Conservation (phyloP, 2,113 vertebrate genomes). For the Orthonyx spaldingii region DNA sequence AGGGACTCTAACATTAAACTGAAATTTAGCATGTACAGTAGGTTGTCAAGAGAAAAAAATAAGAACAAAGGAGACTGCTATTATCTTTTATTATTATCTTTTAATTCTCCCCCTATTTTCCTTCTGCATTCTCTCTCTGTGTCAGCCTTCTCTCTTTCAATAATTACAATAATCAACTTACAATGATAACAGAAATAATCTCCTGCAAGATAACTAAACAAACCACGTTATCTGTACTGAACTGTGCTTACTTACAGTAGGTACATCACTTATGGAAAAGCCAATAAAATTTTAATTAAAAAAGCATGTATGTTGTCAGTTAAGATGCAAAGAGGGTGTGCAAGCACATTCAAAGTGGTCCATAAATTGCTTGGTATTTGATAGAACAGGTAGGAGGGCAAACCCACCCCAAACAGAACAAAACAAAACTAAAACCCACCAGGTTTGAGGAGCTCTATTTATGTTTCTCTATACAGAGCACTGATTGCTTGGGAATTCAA, state of each 20-base stretch:
- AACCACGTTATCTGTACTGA: slow-evolving; percentile 56
- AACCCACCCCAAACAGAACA: neutral
- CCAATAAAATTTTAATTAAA: slow-evolving; percentile 69
- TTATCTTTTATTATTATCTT: slow-evolving; percentile 69
- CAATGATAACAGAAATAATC: slow-evolving; percentile 69
- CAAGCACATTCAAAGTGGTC: neutral
- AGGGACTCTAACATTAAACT: slow-evolving; percentile 29
- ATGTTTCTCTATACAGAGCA: neutral
- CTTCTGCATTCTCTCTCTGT: slow-evolving; percentile 14
- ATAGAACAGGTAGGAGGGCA: neutral
- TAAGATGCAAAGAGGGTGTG: slow-evolving; percentile 9
- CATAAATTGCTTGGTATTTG: slow-evolving; percentile 9
- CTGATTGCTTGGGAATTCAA: slow-evolving; percentile 42
- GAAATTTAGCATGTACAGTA: slow-evolving; percentile 49
- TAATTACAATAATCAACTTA: slow-evolving; percentile 71
- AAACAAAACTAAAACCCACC: neutral
- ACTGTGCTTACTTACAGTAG: slow-evolving; percentile 40
- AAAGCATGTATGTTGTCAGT: slow-evolving; percentile 43
- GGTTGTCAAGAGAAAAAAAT: slow-evolving; percentile 48
- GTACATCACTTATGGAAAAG: slow-evolving; percentile 58
- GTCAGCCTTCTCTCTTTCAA: slow-evolving; percentile 58
- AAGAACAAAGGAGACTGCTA: slow-evolving; percentile 60
- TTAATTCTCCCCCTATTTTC: slow-evolving; percentile 41
- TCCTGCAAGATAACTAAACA: slow-evolving; percentile 67
- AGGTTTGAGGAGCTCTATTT: slow-evolving; percentile 26